Evolutionary conservation across 2,888 invertebrate genomes (phyloP), one percentile per base, ranked within the genome.

Genomic region (Mechanitis mazaeus): DNA sequence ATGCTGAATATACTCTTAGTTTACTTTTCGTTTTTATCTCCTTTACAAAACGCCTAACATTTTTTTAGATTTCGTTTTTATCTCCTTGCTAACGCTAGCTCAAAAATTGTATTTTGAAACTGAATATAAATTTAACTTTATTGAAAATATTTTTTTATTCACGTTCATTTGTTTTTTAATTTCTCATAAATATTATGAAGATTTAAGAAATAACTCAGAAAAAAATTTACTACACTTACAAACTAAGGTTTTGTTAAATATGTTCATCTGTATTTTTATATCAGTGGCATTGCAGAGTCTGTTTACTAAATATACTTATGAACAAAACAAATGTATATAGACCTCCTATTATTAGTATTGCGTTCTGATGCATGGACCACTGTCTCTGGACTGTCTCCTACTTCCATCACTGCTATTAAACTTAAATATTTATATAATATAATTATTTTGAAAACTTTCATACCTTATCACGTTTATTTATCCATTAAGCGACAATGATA

Each of bases 201-300:
- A 33, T 45, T 45, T 33, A 45, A 45, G 33, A 54, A 54, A 59
- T 59, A 54, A 59, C 54, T 59, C 20, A 45, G 60, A 59, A 45
- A 63, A 60, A 63, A 60, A 59, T 63, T 60, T 56, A 58, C 59
- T 20, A 56, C 59, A 56, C 20, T 56, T 42, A 56, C n/a, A 54
- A 54, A 54, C 59, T 33, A 20, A 42, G 54, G 59, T 45, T n/a
- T 45, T 42, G 42, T 53, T 53, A 42, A 50, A 50, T 50, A 50
- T 50, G 50, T 50, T 31, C 50, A 31, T 28, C 50, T 50, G 50
- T 50, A 50, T 50, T 31, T 31, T 50, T 50, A 50, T 9, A 11
- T 9, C 7, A 11, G 7, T 31, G 28, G 11, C 31, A 50, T 50
- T 50, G 50, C 31, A 6, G 47, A 47, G 4, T 47, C 28, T 50